Evolutionary conservation across 2,888 invertebrate genomes (phyloP), one percentile per base, ranked within the genome.

Genomic region (Anthophora plumipes): DNA sequence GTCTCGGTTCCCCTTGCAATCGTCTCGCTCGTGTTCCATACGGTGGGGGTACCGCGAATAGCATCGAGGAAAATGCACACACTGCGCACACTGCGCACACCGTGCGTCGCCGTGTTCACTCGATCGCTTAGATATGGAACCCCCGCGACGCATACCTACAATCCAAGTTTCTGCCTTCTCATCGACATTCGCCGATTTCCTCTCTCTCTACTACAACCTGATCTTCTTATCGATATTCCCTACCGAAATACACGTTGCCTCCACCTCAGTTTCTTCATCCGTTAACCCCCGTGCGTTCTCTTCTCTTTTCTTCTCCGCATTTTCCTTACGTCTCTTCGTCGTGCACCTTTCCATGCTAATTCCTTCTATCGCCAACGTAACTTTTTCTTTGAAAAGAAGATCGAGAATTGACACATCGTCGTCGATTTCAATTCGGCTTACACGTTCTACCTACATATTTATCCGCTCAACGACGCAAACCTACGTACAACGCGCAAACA

Each of bases 41-140:
- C 20, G 22, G 73, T 71, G 68, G 68, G 73, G 61, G 71, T 55
- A 73, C 14, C 55, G 57, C 80, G 68, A 83, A 71, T 79, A 67
- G 54, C 70, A 43, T 43, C 17, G 11, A 55, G 54, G 83, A 83
- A 76, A 83, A 83, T n/a, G n/a, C n/a, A n/a, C n/a, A n/a, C n/a
- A n/a, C 66, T 66, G 60, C 52, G 25, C 46, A 57, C 71, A 37
- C 60, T 48, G 25, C 46, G 61, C 71, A 37, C 60, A 37, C 60
- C 59, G 55, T 64, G 63, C 31, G 31, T 3, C 31, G 31, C 31
- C 31, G 31, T 4, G 31, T 31, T 31, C 69, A 57, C 52, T 72
- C 63, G 63, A 55, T 57, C 55, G 46, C 25, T 22, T 55, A 31
- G 12, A 37, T 12, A n/a, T 46, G 50, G 50, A 37, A n/a, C 50